Percentiles rank a stretch among this genome's conserved stretches.
Conservation (phyloP, 1,140 invertebrate genomes). For the Heliconius nattereri region DNA sequence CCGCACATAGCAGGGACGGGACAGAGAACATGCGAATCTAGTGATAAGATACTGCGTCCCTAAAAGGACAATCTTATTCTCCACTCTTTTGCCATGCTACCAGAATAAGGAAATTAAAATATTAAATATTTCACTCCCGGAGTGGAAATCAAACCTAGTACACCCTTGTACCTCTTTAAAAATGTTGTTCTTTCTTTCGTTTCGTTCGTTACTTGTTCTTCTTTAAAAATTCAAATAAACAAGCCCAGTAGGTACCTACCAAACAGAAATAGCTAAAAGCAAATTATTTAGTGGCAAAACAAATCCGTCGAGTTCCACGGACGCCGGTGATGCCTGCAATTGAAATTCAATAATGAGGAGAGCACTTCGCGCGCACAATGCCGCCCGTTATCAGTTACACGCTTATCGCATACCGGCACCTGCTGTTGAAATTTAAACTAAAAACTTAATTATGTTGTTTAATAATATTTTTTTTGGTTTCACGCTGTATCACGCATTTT, state of each 20-base stretch:
- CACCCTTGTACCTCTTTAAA: too few relatives aligned
- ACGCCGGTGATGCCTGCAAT: constrained; percentile 1
- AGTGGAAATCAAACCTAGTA: too few relatives aligned
- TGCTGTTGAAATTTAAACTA: neutral
- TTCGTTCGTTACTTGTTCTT: too few relatives aligned
- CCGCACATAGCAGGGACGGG: too few relatives aligned
- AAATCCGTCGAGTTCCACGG: neutral
- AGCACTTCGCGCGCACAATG: neutral
- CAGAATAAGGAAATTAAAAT: too few relatives aligned
- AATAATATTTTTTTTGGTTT: neutral
- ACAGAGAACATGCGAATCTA: too few relatives aligned
- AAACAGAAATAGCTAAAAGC: neutral
- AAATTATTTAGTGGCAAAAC: neutral
- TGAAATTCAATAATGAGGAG: constrained; percentile 8
- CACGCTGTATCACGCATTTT: too few relatives aligned
- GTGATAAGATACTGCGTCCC: too few relatives aligned
- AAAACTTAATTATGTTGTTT: neutral
- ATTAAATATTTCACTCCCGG: too few relatives aligned
- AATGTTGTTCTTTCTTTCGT: too few relatives aligned
- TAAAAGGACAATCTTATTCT: too few relatives aligned
- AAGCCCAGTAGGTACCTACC: neutral
- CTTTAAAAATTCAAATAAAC: neutral
- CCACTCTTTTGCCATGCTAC: too few relatives aligned
- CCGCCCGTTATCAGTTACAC: neutral
- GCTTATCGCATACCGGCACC: constrained; percentile 1